Base-by-base conservation (phyloP, 2,113 vertebrate genomes). In the Lagopus muta region DNA sequence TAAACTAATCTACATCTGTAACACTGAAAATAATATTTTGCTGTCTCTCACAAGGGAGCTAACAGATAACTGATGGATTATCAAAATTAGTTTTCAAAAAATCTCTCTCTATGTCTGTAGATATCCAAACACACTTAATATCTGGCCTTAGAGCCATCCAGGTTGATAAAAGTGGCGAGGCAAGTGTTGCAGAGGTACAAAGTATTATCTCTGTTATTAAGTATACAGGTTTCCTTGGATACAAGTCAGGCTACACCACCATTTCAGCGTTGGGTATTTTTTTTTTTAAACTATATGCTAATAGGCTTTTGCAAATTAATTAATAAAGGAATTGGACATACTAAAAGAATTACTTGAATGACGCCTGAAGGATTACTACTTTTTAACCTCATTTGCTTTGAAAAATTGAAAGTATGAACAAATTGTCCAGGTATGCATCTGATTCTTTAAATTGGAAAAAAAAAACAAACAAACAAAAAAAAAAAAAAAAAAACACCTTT, bases 291-390 rank as follows among this genome's bases (percentile, higher is more conserved):
- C 52, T 89, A 65, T 67, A 84, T 79, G 88, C 71, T 92, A 90
- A 94, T 86, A 81, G 36, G 75, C 18, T 76, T 85, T 70, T 74
- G 67, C 28, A 95, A 95, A 95, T 91, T 93, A 94, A 94, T 94
- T 95, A 95, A 77, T 87, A 55, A 85, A 95, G 45, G 78, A 93
- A 92, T 85, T 79, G 21, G 48, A 34, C 77, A 91, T 34, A 76
- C 32, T 58, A 70, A 88, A 25, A 82, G 67, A 96, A 89, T 82
- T 93, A 82, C n/a, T 73, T 86, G 50, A 77, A 87, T 0, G 11
- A 77, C 80, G 40, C 69, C 72, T 81, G 78, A 87, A 94, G 85
- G 73, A 85, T 83, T 82, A 89, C 55, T 81, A 47, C 52, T 13
- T 92, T 85, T 76, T 30, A 66, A 70, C 20, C 89, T 87, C 25